Evolutionary conservation across 92 coral and sea anemone genomes (phyloP), one percentile per base, ranked within the genome.

Genomic region (Parazoanthus atlanticus): DNA sequence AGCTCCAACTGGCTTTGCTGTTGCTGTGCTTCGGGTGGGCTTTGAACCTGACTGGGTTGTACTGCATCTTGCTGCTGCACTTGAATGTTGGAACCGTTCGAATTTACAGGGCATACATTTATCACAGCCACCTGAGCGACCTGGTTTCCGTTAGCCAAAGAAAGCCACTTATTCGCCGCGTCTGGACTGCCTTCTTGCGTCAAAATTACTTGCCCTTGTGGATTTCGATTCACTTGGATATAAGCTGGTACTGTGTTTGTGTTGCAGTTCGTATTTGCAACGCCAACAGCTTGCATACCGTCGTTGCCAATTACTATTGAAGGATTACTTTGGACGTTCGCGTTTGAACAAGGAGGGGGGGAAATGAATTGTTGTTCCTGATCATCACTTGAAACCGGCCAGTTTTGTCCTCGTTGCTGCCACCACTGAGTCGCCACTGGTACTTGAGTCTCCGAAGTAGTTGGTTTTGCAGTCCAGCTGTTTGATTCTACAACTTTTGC

Each of bases 191-290:
- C 31, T 69, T 91, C 96, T 92, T 95, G 98, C 7, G 95, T 96
- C 54, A 94, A 88, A 66, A 95, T 94, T 34, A 93, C 91, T 80
- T 95, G 98, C 47, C 98, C 98, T 90, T 95, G 98, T 15, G 95
- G 95, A 25, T 94, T 95, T 61, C 96, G 89, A 8, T 95, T 93
- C 19, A 95, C 98, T 89, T 95, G 98, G 46, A 95, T 92, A 79
- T 90, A 95, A 61, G 96, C 96, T 19, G 98, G 92, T 76, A 92
- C 88, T 84, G 91, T 89, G 66, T 83, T 56, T 6, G 88, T 85
- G 29, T 89, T 91, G 38, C 80, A 91, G 43, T 84, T 81, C 19
- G 96, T 65, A 89, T 78, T 86, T 40, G 88, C 88, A 1, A 92
- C 86, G 17, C 90, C 84, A 83, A 93, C 74, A 80, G 92, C 92